Conservation (phyloP, 37 sponge, comb jelly and placozoan species). For the Mnemiopsis leidyi region DNA sequence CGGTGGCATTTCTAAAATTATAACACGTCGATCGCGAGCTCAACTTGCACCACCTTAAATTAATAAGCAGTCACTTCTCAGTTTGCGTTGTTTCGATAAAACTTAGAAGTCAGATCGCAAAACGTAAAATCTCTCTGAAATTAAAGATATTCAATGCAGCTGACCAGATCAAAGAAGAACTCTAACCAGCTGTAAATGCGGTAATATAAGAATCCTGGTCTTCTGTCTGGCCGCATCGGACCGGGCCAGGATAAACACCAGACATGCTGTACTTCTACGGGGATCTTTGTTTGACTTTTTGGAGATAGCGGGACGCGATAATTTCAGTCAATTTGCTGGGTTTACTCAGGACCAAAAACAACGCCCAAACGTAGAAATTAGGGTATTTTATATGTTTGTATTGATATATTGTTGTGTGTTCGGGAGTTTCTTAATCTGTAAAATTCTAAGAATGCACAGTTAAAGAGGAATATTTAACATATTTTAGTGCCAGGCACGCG, state of each 20-base stretch:
- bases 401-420: background rate
- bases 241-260: background rate
- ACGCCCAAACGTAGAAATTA: background rate
- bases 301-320: background rate
- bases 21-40: background rate
- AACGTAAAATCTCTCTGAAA: background rate
- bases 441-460: background rate
- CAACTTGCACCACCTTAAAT: background rate
- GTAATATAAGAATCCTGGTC: background rate
- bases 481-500: background rate
- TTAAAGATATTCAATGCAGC: background rate
- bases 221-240: background rate
- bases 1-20: background rate
- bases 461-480: background rate
- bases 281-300: background rate
- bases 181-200: background rate
- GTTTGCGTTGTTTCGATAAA: too few species aligned
- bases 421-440: too few species aligned
- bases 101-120: too few species aligned
- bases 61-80: background rate
- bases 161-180: background rate
- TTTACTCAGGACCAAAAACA: background rate
- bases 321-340: background rate
- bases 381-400: background rate
- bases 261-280: too few species aligned